Conservation (phyloP, 2,888 invertebrate genomes). For the Acrobasis repandana region DNA sequence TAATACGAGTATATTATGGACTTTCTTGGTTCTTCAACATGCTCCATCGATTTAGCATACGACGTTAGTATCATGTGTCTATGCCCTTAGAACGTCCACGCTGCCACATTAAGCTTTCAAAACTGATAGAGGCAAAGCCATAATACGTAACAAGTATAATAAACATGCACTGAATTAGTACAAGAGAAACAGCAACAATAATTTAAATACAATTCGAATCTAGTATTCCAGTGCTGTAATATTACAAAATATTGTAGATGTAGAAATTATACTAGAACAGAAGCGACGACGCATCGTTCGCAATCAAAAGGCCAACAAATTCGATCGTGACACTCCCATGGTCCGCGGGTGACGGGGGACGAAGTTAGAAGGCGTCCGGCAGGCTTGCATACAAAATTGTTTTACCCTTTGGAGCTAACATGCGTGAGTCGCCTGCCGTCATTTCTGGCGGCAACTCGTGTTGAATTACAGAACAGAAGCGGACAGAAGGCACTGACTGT, state of each 20-base stretch:
- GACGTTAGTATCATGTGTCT: neutral
- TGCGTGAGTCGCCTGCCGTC: no score
- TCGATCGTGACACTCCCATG: no score
- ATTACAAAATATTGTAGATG: neutral
- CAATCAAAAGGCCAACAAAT: no score
- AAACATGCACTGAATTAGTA: conserved; percentile 41
- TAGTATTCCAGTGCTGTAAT: conserved; percentile 31
- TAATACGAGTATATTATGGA: no score
- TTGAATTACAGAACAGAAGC: no score
- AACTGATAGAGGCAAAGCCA: conserved; percentile 22
- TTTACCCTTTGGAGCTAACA: no score
- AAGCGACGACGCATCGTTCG: no score
- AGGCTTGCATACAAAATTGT: no score
- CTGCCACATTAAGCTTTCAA: conserved; percentile 42
- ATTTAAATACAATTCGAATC: conserved; percentile 43
- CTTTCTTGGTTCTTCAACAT: conserved; percentile 27
- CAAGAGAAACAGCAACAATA: conserved; percentile 39
- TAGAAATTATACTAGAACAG: neutral
- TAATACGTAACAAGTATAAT: conserved; percentile 28
- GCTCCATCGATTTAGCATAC: conserved; percentile 11
- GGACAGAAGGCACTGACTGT: no score
- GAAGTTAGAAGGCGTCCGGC: no score
- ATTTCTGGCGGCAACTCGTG: no score
- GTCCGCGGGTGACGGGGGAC: no score
- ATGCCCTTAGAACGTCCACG: conserved; percentile 30